phyloP scores from a whole-genome alignment of 2,113 vertebrate genomes.

The Labrus mixtus region DNA sequence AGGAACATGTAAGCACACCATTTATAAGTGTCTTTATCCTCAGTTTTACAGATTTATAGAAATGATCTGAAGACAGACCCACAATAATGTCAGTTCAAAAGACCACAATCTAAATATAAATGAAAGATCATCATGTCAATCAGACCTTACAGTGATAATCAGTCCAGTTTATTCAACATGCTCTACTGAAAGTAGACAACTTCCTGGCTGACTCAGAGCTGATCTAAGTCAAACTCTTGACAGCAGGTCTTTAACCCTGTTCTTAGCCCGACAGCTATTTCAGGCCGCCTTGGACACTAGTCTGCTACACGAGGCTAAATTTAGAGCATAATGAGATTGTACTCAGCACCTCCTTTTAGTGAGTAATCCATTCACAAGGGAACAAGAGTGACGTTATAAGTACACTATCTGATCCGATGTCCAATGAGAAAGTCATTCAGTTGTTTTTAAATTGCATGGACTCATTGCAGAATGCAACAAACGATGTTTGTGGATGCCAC shows the following conservation, averaged over 20 bases:
- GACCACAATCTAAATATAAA: background rate
- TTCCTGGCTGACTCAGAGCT: slow-evolving; percentile 17
- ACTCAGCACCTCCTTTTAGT: slow-evolving; percentile 32
- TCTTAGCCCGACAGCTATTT: slow-evolving; percentile 44
- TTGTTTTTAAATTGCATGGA: background rate
- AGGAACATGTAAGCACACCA: background rate
- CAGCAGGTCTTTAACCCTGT: slow-evolving; percentile 33
- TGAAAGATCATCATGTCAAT: background rate
- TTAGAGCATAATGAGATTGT: slow-evolving; percentile 63
- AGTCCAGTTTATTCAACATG: background rate
- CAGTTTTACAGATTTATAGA: background rate
- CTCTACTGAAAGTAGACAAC: slow-evolving; percentile 12
- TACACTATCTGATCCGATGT: background rate
- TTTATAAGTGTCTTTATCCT: background rate
- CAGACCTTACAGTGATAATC: background rate
- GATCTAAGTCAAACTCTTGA: slow-evolving; percentile 22
- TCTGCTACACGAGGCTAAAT: slow-evolving; percentile 34
- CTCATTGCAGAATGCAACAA: background rate
- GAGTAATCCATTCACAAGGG: slow-evolving; percentile 32
- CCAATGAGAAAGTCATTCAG: too few species aligned
- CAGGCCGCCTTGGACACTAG: slow-evolving; percentile 19
- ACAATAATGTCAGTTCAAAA: background rate
- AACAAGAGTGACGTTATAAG: background rate
- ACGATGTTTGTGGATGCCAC: background rate
- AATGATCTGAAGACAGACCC: background rate